Base-by-base conservation (phyloP, 2,888 invertebrate genomes). In the Mythimna lalbum region DNA sequence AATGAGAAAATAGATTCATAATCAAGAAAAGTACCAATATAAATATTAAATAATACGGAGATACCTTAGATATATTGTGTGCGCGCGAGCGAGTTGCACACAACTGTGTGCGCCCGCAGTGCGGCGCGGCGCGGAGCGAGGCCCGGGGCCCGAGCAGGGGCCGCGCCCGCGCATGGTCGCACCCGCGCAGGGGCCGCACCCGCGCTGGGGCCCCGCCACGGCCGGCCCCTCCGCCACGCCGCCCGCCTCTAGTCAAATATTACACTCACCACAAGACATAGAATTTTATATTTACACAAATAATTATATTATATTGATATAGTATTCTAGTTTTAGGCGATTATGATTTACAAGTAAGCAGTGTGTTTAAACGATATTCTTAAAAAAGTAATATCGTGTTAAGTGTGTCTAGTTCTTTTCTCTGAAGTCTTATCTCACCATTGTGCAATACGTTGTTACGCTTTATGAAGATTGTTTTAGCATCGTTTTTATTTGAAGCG, bases 11-110 rank as follows among this genome's bases (percentile, higher is more conserved):
- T 97, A 96, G 96, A 94, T 93, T 95, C 96, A 96, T 96, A 97
- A 97, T 97, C 96, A 96, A 97, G 76, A 94, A 97, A 97, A 96
- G 97, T 97, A 97, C 97, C 97, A 97, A 97, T 95, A 96, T 96
- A 96, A 95, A 94, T 94, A 92, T 93, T 92, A 92, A 93, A 93
- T 92, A 91, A 94, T 94, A 95, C 94, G 88, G 95, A 95, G 95
- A 93, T 95, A 91, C 88, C 82, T 85, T 85, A 85, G 85, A 85
- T 85, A 82, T 91, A 93, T 92, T 86, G 90, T 87, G 90, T 89
- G 91, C 90, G 92, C 91, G 92, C 90, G 91, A 90, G 90, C 89
- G 83, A 83, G 75, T 63, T 69, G 80, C 78, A 69, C 80, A 69
- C 53, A 12, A 7, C 33, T 0, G 71, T 67, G 80, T 76, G 84